Percentiles rank a stretch among this genome's conserved stretches.
These are phyloP conservation scores for Dromas ardeola DNA, from an alignment of 2,113 vertebrate genomes.

Conservation along the genomic window DNA sequence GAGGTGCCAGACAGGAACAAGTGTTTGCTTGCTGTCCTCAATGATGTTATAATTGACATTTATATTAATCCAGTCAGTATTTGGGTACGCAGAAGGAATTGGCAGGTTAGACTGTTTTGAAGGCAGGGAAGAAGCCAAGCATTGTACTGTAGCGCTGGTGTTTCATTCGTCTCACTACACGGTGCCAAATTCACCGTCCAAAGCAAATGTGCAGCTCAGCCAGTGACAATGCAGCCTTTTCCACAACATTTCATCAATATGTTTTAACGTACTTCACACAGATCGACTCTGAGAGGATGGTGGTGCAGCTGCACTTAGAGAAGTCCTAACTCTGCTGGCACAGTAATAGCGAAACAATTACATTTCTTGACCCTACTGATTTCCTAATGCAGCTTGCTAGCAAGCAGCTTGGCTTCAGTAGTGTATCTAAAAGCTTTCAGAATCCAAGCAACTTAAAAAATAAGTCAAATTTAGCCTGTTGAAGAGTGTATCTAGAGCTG, in stretches of 20 bases:
- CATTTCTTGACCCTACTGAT: not conserved
- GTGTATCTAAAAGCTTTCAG: not conserved
- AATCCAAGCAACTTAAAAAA: not conserved
- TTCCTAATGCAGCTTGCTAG: not conserved
- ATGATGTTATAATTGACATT: constrained; percentile 34
- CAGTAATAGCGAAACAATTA: not conserved
- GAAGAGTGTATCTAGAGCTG: not conserved
- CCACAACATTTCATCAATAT: constrained; percentile 27
- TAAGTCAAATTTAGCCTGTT: not conserved
- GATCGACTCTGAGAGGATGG: not conserved
- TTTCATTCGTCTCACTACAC: not conserved
- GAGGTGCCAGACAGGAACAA: not conserved
- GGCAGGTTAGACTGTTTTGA: constrained; percentile 37
- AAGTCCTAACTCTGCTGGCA: not conserved
- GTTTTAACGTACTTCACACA: not conserved
- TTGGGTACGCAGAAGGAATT: not conserved
- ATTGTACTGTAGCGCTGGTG: not conserved
- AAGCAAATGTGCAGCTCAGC: constrained; percentile 27
- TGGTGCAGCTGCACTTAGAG: not conserved
- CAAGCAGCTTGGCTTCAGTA: not conserved
- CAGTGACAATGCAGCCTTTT: constrained; percentile 8
- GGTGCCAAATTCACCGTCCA: constrained; percentile 23
- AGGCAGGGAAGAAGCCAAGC: constrained; percentile 21
- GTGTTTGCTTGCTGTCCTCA: not conserved
- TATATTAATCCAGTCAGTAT: constrained; percentile 27